Base-by-base conservation (phyloP, 2,113 vertebrate genomes). In the Hymenochirus boettgeri region DNA sequence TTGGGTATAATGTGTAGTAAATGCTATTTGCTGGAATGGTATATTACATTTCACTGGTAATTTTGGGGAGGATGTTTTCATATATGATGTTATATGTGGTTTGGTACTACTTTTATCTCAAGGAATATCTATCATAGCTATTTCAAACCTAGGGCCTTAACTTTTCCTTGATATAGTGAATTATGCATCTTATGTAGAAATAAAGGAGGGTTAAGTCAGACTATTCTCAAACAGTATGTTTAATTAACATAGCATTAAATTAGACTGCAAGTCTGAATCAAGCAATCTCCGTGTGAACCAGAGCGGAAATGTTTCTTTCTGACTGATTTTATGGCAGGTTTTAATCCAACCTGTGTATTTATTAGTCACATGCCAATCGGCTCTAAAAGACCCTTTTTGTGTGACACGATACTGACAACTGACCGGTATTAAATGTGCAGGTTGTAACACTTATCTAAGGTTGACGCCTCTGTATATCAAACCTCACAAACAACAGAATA, bases 331-430 rank as follows among this genome's bases (percentile, higher is more conserved):
- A 63, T 42, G 39, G 37, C 51, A 48, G 46, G 2, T 37, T 47
- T 47, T 29, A 53, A 33, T 27, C 2, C 18, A 48, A 7, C 18
- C 46, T 3, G 3, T 21, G 22, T 11, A 23, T 9, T 18, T 56
- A 56, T 29, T 46, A 56, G 45, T 27, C 47, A 24, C 18, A 22
- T 21, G 3, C 46, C 25, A 29, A 64, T 56, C 37, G 24, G 25
- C 29, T 31, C 25, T 55, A 64, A 78, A 66, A 80, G 73, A 46
- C 65, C n/a, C n/a, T n/a, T n/a, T 75, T 56, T 56, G 42, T 51
- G 54, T 37, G 54, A 47, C 54, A 85, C 83, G 86, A 86, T 83
- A 82, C 84, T 75, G 80, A 73, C 62, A 23, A 64, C 70, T 60
- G 22, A 69, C 56, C 61, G 73, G 72, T 51, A 45, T 59, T 59